These are phyloP conservation scores for Araneus ventricosus DNA, from an alignment of 1,140 invertebrate species.

Conservation along the genomic window DNA sequence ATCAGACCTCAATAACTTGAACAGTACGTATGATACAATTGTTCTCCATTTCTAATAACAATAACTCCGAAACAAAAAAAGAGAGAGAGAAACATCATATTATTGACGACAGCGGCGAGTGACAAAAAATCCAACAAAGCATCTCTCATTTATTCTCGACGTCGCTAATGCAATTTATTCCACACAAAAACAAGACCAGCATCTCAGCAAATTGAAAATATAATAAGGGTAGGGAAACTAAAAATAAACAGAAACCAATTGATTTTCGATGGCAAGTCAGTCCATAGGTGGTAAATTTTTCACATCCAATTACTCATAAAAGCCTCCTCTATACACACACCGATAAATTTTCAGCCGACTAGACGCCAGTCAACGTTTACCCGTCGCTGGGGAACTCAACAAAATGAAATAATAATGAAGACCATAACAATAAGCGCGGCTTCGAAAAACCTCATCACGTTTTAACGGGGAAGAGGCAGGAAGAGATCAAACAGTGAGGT, in stretches of 20 bases:
- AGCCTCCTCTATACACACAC: not conserved
- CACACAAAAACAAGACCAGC: not conserved
- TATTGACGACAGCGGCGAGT: no score
- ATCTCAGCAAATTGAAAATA: not conserved
- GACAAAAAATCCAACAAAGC: no score
- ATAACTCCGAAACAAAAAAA: no score
- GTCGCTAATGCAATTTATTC: no score
- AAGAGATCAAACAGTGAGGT: not conserved
- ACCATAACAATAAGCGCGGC: not conserved
- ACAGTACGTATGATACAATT: no score
- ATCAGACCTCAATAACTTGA: no score
- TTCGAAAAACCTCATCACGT: not conserved
- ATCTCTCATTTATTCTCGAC: no score
- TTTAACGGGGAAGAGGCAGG: not conserved
- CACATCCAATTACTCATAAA: slow-evolving; percentile 54
- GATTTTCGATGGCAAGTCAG: not conserved
- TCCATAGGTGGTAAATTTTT: slow-evolving; percentile 39
- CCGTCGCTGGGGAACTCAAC: not conserved
- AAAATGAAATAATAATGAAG: not conserved
- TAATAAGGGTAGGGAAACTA: not conserved
- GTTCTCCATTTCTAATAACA: no score
- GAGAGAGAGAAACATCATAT: no score
- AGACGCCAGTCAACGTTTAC: not conserved
- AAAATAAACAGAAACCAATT: slow-evolving; percentile 6
- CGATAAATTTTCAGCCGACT: not conserved